Base-by-base conservation (phyloP, 2,113 vertebrate species). In the Arizona elegans region DNA sequence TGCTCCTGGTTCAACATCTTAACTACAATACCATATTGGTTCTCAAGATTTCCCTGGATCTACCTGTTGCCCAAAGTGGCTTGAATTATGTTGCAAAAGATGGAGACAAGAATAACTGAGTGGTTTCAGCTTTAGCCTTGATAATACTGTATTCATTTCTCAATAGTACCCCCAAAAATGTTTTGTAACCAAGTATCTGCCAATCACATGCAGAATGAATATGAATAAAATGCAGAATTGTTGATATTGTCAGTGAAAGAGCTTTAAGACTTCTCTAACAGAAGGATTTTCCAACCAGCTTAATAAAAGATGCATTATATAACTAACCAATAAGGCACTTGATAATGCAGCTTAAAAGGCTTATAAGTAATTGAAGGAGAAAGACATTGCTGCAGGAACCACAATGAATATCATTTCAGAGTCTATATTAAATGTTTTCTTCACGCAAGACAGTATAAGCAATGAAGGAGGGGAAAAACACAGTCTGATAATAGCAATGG, bases 291-390 rank as follows among this genome's bases (percentile, higher is more conserved):
- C 50, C 88, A 91, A 23, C 29, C 19, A 56, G 12, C 43, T 50
- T 93, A 50, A 17, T 81, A 70, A 86, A 55, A 29, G 70, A 24
- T 90, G 38, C 88, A 55, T 91, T 70, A 93, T 38, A 33, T 91
- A 88, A 88, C 88, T 91, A 75, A 59, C 58, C 53, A 87, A 47
- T 75, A 56, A 87, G 9, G 23, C 29, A 75, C 58, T 91, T 93
- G 87, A 89, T 89, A 38, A 81, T n/a, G n/a, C 21, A 53, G 23
- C 55, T 92, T 52, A 86, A 91, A 93, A 93, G 55, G 54, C 59
- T 91, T 33, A 70, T 24, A 90, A 93, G 47, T 91, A 47, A n/a
- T 21, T 52, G 59, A 65, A 58, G 56, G 43, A 85, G 86, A 38
- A 24, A 11, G 23, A 53, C 38, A 13, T 19, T 29, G 7, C 24